These are phyloP conservation scores for Rhipidura dahli DNA, from an alignment of 2,113 vertebrate genomes.

Conservation along the genomic window DNA sequence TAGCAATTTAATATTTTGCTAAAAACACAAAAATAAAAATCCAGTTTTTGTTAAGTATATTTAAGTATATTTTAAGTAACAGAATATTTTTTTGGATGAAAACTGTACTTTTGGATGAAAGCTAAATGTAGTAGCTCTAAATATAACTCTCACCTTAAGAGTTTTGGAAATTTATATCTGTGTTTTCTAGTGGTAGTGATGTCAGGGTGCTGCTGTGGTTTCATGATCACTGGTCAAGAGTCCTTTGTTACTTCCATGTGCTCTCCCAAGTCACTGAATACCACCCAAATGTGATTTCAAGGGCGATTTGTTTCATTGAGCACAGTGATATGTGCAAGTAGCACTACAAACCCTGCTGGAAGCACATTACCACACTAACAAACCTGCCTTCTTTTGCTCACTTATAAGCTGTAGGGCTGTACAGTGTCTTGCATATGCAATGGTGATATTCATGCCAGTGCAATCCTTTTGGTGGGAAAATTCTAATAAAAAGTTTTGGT, in stretches of 20 bases:
- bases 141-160: not conserved
- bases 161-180: not conserved
- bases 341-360: not conserved
- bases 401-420: not conserved
- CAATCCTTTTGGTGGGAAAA: not conserved
- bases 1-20: not conserved
- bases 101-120: not conserved
- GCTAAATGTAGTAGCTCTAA: not conserved
- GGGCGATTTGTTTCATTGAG: not conserved
- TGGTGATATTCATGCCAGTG: not conserved
- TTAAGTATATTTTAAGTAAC: not conserved
- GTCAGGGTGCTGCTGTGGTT: not conserved
- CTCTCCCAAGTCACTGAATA: not conserved
- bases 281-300: not conserved
- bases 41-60: not conserved
- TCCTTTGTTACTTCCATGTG: not conserved
- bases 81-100: not conserved
- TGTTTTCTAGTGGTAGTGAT: not conserved
- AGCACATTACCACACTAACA: not conserved
- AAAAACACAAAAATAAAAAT: not conserved
- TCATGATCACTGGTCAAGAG: not conserved
- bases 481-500: not conserved
- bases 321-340: fast-evolving
- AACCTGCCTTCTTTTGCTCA: not conserved
- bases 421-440: not conserved